phyloP scores from a whole-genome alignment of 2,888 invertebrate genomes.

The Stegophylla sp. region DNA sequence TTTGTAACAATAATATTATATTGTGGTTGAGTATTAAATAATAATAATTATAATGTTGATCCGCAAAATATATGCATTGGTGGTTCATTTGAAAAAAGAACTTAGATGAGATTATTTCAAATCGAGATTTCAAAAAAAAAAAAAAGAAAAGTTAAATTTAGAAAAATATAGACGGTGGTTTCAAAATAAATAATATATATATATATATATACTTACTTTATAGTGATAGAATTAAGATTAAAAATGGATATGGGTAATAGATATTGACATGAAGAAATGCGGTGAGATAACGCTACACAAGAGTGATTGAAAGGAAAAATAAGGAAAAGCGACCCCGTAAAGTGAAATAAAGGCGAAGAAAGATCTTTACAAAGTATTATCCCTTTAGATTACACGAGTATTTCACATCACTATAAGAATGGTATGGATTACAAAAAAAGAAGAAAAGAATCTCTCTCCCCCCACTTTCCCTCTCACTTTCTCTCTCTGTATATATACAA shows the following conservation, averaged over 20 bases:
- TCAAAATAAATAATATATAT: too few relatives aligned
- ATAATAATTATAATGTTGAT: too few relatives aligned
- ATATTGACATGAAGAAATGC: constrained; percentile 38
- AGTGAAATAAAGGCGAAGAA: constrained; percentile 43
- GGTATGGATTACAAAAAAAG: constrained; percentile 22
- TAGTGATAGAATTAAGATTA: background rate
- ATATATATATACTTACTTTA: too few relatives aligned
- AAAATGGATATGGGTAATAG: constrained; percentile 34
- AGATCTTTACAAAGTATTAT: constrained; percentile 44
- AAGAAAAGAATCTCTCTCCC: constrained; percentile 1
- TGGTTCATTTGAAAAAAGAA: too few relatives aligned
- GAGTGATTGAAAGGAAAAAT: constrained; percentile 32
- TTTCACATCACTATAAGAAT: constrained; percentile 41
- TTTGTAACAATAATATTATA: too few relatives aligned
- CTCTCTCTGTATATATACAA: background rate
- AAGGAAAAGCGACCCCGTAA: constrained; percentile 21
- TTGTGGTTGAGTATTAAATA: too few relatives aligned
- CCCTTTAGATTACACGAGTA: constrained; percentile 44
- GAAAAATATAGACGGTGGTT: too few relatives aligned
- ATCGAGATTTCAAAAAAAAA: too few relatives aligned
- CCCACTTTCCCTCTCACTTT: background rate
- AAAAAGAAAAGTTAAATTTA: too few relatives aligned
- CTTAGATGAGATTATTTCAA: too few relatives aligned
- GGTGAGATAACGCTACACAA: constrained; percentile 24
- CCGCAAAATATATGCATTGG: too few relatives aligned